phyloP scores from a whole-genome alignment of 2,888 invertebrate species.

The Polydrusus tereticollis region DNA sequence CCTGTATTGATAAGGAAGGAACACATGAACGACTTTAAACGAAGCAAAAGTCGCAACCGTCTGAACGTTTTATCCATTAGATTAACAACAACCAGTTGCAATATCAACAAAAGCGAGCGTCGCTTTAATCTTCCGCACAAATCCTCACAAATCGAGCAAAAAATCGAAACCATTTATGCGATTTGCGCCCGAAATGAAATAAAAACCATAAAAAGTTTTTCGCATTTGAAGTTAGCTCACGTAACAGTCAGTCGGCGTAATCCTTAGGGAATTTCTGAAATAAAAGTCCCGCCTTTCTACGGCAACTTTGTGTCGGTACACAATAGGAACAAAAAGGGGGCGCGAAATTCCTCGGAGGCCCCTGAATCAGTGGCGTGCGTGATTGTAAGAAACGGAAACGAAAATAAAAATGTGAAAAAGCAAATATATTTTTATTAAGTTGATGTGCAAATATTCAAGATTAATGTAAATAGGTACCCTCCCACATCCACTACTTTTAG shows the following conservation, averaged over 20 bases:
- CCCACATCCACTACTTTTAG: no score
- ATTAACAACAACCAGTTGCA: neutral
- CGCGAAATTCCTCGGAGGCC: slow-evolving; percentile 23
- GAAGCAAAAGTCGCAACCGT: neutral
- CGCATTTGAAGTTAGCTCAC: slow-evolving; percentile 34
- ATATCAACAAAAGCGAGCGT: neutral
- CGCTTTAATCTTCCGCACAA: slow-evolving; percentile 22
- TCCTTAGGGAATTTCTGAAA: slow-evolving; percentile 36
- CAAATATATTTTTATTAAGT: no score
- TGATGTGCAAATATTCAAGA: no score
- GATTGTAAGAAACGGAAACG: no score
- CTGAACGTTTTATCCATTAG: neutral
- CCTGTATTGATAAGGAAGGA: no score
- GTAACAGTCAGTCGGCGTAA: slow-evolving; percentile 34
- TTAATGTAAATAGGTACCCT: no score
- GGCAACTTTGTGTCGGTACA: slow-evolving; percentile 37
- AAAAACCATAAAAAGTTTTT: slow-evolving; percentile 27
- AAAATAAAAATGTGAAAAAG: no score
- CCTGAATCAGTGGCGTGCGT: slow-evolving; percentile 16
- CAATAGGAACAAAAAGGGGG: slow-evolving; percentile 41
- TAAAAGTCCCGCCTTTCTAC: slow-evolving; percentile 33
- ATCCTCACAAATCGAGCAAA: slow-evolving; percentile 39
- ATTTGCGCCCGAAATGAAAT: slow-evolving; percentile 35
- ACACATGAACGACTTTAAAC: neutral
- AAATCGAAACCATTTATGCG: slow-evolving; percentile 35